These are phyloP conservation scores for Tipula vernalis DNA, from an alignment of 2,888 invertebrate species.

Conservation along the genomic window DNA sequence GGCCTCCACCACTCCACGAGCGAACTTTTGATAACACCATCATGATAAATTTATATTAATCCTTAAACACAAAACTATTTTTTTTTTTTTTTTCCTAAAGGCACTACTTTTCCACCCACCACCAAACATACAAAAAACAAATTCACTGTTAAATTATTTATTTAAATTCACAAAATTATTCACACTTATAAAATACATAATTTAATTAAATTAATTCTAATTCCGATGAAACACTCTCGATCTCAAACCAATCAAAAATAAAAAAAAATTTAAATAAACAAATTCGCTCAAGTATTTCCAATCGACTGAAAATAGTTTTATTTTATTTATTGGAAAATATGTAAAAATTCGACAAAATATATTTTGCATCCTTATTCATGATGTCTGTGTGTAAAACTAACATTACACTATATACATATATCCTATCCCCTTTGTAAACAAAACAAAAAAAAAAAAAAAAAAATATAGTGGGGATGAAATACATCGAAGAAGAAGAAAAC, in stretches of 20 bases:
- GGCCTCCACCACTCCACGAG: constrained; percentile 28
- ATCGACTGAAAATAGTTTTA: constrained; percentile 7
- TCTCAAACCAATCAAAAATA: background rate
- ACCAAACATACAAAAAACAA: background rate
- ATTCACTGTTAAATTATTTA: background rate
- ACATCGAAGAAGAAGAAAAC: background rate
- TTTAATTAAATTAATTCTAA: background rate
- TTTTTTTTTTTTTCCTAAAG: background rate
- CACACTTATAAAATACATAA: background rate
- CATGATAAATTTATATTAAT: constrained; percentile 15
- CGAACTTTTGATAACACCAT: constrained; percentile 38
- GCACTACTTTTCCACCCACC: background rate
- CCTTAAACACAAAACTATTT: background rate
- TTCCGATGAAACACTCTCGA: background rate
- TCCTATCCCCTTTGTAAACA: background rate
- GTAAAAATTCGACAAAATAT: constrained; percentile 4
- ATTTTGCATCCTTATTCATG: background rate
- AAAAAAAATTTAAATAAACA: constrained; percentile 5
- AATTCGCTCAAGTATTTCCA: constrained; percentile 6
- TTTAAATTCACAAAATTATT: background rate
- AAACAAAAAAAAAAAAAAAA: background rate
- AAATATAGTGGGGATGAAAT: background rate
- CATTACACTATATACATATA: background rate
- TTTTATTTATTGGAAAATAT: constrained; percentile 7
- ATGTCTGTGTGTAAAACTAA: background rate